Evolutionary conservation across 2,113 vertebrate genomes (phyloP).

Genomic region (Python bivittatus): DNA sequence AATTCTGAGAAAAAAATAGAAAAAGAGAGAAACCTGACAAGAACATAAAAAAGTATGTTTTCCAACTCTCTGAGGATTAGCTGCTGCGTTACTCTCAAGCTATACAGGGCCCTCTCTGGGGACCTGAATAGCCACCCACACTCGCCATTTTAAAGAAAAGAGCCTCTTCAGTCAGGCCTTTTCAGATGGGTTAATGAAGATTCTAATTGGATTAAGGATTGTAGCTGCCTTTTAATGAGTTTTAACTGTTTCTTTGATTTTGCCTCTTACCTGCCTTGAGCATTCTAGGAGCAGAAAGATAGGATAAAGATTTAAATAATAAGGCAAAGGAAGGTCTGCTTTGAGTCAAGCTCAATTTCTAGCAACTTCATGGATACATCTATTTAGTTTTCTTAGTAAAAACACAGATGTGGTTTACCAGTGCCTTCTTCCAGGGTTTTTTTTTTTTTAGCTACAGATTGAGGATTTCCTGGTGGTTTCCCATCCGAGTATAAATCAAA

Average conservation of each 20-base stretch:
- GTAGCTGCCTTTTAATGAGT: neutral
- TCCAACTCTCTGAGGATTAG: neutral
- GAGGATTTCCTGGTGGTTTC: neutral
- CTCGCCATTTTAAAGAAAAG: neutral
- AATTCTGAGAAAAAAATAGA: neutral
- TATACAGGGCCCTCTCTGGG: neutral
- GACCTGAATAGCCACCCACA: neutral
- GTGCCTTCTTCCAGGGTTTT: neutral
- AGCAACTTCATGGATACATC: neutral
- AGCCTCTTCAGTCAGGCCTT: neutral
- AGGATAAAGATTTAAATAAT: neutral
- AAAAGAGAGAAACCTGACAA: neutral
- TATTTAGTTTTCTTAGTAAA: neutral
- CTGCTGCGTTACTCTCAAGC: neutral
- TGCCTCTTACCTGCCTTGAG: neutral
- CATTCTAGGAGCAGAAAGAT: neutral
- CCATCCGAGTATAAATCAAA: neutral
- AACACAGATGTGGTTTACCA: neutral
- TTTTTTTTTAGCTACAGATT: neutral
- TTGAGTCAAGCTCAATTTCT: neutral
- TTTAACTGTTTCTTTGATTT: neutral
- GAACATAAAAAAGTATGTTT: neutral
- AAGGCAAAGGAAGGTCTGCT: neutral
- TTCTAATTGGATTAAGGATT: neutral
- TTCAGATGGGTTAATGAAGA: neutral